phyloP scores from a whole-genome alignment of 2,888 invertebrate species.

The Sminthurinus aureus region DNA sequence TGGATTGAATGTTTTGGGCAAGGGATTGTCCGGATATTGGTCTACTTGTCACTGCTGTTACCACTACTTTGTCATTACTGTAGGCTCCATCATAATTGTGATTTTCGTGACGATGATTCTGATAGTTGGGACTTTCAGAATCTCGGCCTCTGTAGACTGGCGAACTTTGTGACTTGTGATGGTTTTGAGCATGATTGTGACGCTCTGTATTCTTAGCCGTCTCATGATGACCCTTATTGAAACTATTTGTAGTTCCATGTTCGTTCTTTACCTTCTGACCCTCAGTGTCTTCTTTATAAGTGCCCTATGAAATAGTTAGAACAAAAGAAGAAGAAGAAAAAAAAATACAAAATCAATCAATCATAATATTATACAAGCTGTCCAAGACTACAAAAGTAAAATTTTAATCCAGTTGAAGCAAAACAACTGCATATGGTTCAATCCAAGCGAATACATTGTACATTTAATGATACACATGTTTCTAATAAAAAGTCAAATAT shows the following conservation, averaged over 20 bases:
- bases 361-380: background rate
- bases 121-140: slow-evolving; percentile 2
- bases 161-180: background rate
- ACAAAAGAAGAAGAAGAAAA: background rate
- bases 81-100: slow-evolving; percentile 51
- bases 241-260: slow-evolving; percentile 52
- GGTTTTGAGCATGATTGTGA: slow-evolving; percentile 43
- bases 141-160: background rate
- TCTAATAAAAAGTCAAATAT: too few relatives aligned
- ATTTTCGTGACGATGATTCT: slow-evolving; percentile 43
- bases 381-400: too few relatives aligned
- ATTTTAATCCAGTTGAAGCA: too few relatives aligned
- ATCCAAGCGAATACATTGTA: too few relatives aligned
- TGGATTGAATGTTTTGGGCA: background rate
- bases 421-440: too few relatives aligned
- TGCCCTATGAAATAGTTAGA: slow-evolving; percentile 48
- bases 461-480: too few relatives aligned
- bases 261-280: slow-evolving; percentile 58
- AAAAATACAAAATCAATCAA: slow-evolving; percentile 12
- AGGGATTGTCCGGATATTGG: background rate
- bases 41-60: background rate
- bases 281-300: slow-evolving; percentile 53
- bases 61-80: slow-evolving; percentile 22
- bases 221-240: slow-evolving; percentile 55
- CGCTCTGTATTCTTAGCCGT: slow-evolving; percentile 51